Evolutionary conservation across 2,888 invertebrate species (phyloP), one percentile per base, ranked within the genome.

Genomic region (Callyntrura sp.): DNA sequence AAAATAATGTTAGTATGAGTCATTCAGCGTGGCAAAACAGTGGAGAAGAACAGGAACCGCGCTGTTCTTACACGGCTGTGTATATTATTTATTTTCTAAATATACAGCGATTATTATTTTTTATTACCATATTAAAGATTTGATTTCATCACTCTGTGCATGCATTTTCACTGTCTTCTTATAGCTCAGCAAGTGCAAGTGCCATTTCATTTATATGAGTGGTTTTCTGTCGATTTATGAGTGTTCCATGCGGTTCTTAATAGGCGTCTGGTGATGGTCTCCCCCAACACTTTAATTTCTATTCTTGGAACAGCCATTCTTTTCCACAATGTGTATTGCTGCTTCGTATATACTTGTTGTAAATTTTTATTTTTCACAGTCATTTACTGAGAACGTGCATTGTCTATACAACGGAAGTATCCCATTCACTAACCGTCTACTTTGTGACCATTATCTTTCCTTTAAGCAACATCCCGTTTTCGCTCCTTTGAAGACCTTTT

Each of bases 141-240:
- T 57, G 73, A 76, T 85, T 85, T 68, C 28, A 83, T 68, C 8
- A 20, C 43, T 8, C 23, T 23, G 14, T 60, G 20, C 55, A n/a
- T 57, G 8, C 60, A n/a, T n/a, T 84, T 43, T 43, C 35, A 20
- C 48, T 28, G 28, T 23, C 12, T 45, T 14, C 0, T 35, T 5
- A n/a, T n/a, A 35, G 28, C n/a, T 62, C 14, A 3, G 17, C 62
- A n/a, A n/a, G n/a, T n/a, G n/a, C 12, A 4, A 68, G n/a, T 35
- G 17, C 35, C 23, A 65, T 87, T 68, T 57, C 55, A 57, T 35
- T 62, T 86, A 51, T n/a, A n/a, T 73, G 14, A 79, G 14, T 20
- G 20, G 45, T 81, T 81, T 87, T 48, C 23, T 87, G 70, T 43
- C 79, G 25, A 87, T 87, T 87, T 87, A 87, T 82, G 81, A 70